Percentiles rank a stretch among this genome's conserved stretches.
Conservation (phyloP, 2,888 invertebrate genomes). For the Lasioglossum calceatum region DNA sequence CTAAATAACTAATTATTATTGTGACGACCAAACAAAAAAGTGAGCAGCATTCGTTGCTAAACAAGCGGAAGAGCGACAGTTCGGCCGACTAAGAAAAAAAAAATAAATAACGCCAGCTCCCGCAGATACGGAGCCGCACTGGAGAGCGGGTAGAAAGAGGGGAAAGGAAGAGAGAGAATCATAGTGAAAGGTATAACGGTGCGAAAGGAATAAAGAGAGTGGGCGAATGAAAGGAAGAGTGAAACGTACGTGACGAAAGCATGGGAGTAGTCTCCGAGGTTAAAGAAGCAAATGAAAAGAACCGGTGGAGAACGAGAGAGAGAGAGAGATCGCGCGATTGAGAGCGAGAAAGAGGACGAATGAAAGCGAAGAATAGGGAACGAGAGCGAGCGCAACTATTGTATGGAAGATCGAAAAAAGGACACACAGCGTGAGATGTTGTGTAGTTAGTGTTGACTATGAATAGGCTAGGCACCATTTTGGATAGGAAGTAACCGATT, state of each 20-base stretch:
- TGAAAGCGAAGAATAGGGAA: conserved; percentile 44
- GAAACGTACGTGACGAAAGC: conserved; percentile 22
- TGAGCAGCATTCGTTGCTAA: conserved; percentile 63
- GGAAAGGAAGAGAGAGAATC: conserved; percentile 38
- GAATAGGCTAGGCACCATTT: conserved; percentile 76
- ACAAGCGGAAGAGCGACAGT: conserved; percentile 58
- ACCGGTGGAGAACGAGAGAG: conserved; percentile 5
- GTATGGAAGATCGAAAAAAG: conserved; percentile 66
- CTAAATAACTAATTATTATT: conserved; percentile 80
- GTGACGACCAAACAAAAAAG: conserved; percentile 81
- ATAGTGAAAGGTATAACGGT: conserved; percentile 43
- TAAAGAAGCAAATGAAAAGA: conserved; percentile 29
- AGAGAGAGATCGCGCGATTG: conserved; percentile 18
- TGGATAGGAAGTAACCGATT: conserved; percentile 73
- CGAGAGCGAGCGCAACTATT: conserved; percentile 70
- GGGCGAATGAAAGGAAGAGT: conserved; percentile 39
- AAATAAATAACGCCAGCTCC: conserved; percentile 44
- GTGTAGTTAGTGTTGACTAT: conserved; percentile 81
- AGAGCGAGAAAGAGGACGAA: conserved; percentile 45
- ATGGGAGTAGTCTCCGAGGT: conserved; percentile 26
- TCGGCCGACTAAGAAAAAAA: conserved; percentile 48
- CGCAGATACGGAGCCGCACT: conserved; percentile 65
- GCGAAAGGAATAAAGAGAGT: conserved; percentile 41
- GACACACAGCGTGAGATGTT: conserved; percentile 69
- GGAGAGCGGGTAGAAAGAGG: conserved; percentile 58